phyloP scores from a whole-genome alignment of 2,888 invertebrate genomes.

The Drosophila ustulata region DNA sequence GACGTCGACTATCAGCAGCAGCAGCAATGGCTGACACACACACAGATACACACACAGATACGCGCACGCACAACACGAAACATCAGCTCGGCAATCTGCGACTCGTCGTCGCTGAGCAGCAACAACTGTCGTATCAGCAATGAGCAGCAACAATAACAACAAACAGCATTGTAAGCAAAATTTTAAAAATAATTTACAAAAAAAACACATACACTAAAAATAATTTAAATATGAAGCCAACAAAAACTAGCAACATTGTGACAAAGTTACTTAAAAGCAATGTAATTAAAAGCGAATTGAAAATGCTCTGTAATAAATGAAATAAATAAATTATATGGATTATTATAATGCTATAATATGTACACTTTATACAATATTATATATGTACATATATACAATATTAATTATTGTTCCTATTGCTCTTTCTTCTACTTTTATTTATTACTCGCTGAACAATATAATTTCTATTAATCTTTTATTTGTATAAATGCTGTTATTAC shows the following conservation, averaged over 20 bases:
- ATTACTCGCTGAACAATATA: too few species aligned
- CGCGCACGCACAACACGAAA: constrained; percentile 21
- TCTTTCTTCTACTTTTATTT: too few species aligned
- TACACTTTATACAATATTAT: too few species aligned
- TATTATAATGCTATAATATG: too few species aligned
- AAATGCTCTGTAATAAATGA: constrained; percentile 10
- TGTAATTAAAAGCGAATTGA: not conserved
- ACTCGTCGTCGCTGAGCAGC: constrained; percentile 13
- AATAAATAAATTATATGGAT: too few species aligned
- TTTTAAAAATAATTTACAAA: constrained; percentile 23
- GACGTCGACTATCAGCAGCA: constrained; percentile 34
- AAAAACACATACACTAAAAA: constrained; percentile 24
- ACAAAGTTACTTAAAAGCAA: constrained; percentile 11
- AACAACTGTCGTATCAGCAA: constrained; percentile 22
- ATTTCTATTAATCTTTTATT: too few species aligned
- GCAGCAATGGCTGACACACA: constrained; percentile 36
- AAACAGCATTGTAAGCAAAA: constrained; percentile 28
- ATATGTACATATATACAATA: too few species aligned
- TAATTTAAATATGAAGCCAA: constrained; percentile 28
- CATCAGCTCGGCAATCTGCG: constrained; percentile 34
- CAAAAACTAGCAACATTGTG: constrained; percentile 8
- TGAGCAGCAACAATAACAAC: constrained; percentile 6
- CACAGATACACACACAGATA: constrained; percentile 15
- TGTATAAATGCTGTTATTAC: too few species aligned
- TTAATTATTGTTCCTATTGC: too few species aligned